Conservation (phyloP, 2,888 invertebrate genomes). For the Ecliptopera silaceata region DNA sequence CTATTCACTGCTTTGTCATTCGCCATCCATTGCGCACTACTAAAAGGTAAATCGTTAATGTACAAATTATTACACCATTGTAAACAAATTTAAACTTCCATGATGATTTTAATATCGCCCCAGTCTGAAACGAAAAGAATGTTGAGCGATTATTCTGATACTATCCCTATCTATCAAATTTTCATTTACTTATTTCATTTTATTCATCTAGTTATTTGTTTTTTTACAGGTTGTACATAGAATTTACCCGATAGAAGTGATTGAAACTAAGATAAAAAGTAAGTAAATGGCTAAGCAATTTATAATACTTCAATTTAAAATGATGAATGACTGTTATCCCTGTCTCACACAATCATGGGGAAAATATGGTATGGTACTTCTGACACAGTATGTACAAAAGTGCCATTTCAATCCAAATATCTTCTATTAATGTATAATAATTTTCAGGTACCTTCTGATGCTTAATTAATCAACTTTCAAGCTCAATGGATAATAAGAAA, state of each 20-base stretch:
- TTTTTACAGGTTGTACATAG: not conserved
- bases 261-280: not conserved
- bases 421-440: not conserved
- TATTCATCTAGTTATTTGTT: not conserved
- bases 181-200: not conserved
- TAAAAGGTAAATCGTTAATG: not conserved
- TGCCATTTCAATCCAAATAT: not conserved
- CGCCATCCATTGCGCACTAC: too few relatives aligned
- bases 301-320: not conserved
- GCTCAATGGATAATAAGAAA: not conserved
- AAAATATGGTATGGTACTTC: slow-evolving; percentile 63
- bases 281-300: not conserved
- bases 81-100: not conserved
- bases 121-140: slow-evolving; percentile 56
- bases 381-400: slow-evolving; percentile 34
- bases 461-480: not conserved
- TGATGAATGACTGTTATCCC: slow-evolving; percentile 56
- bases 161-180: not conserved
- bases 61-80: too few relatives aligned
- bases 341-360: slow-evolving; percentile 66
- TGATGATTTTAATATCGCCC: slow-evolving; percentile 54
- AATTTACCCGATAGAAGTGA: not conserved
- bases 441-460: not conserved
- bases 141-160: slow-evolving; percentile 57
- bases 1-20: too few relatives aligned